Conservation (phyloP, 2,888 invertebrate genomes). For the Aproaerema taeniolella region DNA sequence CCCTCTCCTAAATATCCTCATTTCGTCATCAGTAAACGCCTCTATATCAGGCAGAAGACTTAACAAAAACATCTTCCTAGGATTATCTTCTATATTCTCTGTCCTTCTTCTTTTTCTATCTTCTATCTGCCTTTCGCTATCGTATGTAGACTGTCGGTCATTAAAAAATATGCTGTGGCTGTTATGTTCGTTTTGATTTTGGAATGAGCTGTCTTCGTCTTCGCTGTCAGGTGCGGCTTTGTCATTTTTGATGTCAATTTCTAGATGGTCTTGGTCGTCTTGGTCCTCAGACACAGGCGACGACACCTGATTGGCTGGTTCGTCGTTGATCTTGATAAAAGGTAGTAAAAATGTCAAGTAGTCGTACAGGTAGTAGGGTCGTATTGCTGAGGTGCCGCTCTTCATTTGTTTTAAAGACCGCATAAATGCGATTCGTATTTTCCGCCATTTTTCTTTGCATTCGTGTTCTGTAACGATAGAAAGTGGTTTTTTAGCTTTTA, state of each 20-base stretch:
- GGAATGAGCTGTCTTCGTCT: not conserved
- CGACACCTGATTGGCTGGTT: not conserved
- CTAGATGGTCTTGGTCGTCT: too few species aligned
- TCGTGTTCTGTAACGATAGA: slow-evolving; percentile 27
- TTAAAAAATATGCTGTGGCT: not conserved
- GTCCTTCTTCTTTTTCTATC: not conserved
- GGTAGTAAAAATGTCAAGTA: slow-evolving; percentile 28
- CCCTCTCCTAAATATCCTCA: slow-evolving; percentile 28
- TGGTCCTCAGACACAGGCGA: too few species aligned
- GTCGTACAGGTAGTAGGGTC: slow-evolving; percentile 29
- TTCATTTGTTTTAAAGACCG: slow-evolving; percentile 27
- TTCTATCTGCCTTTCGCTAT: too few species aligned
- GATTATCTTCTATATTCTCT: slow-evolving; percentile 20
- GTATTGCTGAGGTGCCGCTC: slow-evolving; percentile 24
- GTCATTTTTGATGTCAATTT: not conserved
- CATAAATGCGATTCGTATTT: slow-evolving; percentile 31
- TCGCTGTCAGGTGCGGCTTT: slow-evolving; percentile 3
- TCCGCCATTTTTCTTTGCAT: slow-evolving; percentile 33
- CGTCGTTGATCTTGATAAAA: slow-evolving; percentile 20
- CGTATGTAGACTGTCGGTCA: not conserved
- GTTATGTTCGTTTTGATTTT: not conserved
- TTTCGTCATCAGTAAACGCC: slow-evolving; percentile 28
- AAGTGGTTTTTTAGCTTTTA: too few species aligned
- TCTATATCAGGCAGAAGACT: slow-evolving; percentile 31
- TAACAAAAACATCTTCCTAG: slow-evolving; percentile 32